These are phyloP conservation scores for Hydrocynus forskahlii DNA, from an alignment of 2,797 vertebrate genomes.

Conservation along the genomic window DNA sequence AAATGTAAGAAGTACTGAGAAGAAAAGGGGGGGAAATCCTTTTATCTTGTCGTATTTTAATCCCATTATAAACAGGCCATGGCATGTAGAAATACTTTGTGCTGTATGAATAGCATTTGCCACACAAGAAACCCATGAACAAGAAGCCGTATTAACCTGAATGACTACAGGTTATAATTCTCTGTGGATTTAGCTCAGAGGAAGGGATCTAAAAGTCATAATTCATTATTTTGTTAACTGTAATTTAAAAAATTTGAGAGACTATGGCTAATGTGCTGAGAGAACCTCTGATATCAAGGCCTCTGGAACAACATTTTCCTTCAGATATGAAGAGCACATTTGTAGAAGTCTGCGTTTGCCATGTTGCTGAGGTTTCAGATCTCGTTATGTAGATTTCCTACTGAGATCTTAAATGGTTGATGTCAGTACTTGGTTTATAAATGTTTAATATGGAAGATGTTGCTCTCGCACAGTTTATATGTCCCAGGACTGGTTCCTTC, in stretches of 20 bases:
- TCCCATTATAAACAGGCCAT: no score
- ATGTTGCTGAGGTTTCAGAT: not conserved
- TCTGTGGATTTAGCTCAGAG: slow-evolving; percentile 60
- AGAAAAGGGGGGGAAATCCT: no score
- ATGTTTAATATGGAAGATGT: slow-evolving; percentile 10
- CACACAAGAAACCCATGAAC: slow-evolving; percentile 7
- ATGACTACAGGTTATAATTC: slow-evolving; percentile 47
- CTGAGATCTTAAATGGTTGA: not conserved
- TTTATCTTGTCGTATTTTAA: no score
- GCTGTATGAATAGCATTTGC: not conserved
- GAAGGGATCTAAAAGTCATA: slow-evolving; percentile 62
- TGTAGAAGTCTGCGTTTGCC: not conserved
- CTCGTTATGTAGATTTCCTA: not conserved
- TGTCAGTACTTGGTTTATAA: not conserved
- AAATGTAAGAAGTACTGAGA: slow-evolving; percentile 12
- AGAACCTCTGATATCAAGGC: not conserved
- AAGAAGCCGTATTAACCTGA: slow-evolving; percentile 43
- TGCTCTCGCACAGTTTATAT: not conserved
- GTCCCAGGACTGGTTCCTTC: slow-evolving; percentile 20
- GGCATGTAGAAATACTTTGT: not conserved
- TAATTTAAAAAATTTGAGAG: not conserved
- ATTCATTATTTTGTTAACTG: slow-evolving; percentile 50
- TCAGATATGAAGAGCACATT: not conserved
- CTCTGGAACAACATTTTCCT: not conserved
- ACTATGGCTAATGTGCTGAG: not conserved